phyloP scores from a whole-genome alignment of 1,140 invertebrate species.

The Galendromus occidentalis region DNA sequence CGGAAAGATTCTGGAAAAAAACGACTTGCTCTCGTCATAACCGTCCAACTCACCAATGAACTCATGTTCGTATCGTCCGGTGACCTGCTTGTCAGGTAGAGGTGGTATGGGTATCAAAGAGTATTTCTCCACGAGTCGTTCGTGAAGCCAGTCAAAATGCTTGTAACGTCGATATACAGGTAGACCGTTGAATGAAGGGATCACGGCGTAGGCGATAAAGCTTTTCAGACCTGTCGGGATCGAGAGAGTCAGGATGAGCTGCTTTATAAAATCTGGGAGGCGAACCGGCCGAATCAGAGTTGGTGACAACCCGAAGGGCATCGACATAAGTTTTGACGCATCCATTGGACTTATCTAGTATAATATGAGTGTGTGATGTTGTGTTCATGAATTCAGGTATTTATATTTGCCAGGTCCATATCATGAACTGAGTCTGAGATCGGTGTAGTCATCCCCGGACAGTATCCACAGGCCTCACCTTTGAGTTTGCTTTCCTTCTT shows the following conservation, averaged over 20 bases:
- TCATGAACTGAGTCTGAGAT: too few relatives aligned
- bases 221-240: constrained; percentile 51
- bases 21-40: too few relatives aligned
- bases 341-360: too few relatives aligned
- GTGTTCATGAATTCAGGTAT: too few relatives aligned
- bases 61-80: constrained; percentile 25
- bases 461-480: constrained; percentile 25
- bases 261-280: too few relatives aligned
- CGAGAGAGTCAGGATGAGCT: not conserved
- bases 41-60: not conserved
- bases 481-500: constrained; percentile 94
- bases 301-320: too few relatives aligned
- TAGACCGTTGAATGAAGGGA: constrained; percentile 72
- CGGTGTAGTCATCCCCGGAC: too few relatives aligned
- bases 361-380: too few relatives aligned
- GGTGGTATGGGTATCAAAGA: constrained; percentile 82
- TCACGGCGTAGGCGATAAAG: constrained; percentile 88
- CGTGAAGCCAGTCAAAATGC: constrained; percentile 97
- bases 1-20: not conserved
- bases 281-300: too few relatives aligned
- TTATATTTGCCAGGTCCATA: too few relatives aligned
- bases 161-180: constrained; percentile 90
- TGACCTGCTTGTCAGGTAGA: constrained; percentile 88
- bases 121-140: constrained; percentile 77
- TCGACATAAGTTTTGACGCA: too few relatives aligned